phyloP scores from a whole-genome alignment of 2,797 vertebrate species.

The Sebastes alutus region DNA sequence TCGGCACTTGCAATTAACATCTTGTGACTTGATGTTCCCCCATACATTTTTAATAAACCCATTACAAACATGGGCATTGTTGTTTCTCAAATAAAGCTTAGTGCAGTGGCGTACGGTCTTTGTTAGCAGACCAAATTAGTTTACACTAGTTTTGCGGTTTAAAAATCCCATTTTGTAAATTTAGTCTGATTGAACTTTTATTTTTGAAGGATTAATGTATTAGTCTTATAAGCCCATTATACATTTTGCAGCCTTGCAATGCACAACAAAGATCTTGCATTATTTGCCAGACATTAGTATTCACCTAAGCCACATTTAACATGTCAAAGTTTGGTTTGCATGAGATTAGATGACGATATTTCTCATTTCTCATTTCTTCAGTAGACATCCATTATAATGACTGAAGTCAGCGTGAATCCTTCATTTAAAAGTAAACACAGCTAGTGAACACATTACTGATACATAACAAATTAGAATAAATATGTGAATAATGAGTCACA shows the following conservation, averaged over 20 bases:
- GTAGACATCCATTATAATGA: background rate
- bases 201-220: background rate
- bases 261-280: background rate
- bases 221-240: background rate
- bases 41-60: constrained; percentile 65
- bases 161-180: background rate
- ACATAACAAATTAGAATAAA: constrained; percentile 9
- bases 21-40: constrained; percentile 33
- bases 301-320: background rate
- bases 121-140: background rate
- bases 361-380: background rate
- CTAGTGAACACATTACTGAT: background rate
- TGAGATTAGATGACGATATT: background rate
- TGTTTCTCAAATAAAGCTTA: constrained; percentile 2
- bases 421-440: background rate
- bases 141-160: background rate
- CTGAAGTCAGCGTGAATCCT: background rate
- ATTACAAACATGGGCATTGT: constrained; percentile 28
- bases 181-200: background rate
- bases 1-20: constrained; percentile 50
- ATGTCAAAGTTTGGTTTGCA: constrained; percentile 2
- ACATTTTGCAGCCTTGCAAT: background rate
- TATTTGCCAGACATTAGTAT: background rate
- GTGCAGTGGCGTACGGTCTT: background rate
- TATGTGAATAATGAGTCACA: constrained; percentile 36